Conservation (phyloP, 2,113 vertebrate genomes). For the Trachemys scripta region DNA sequence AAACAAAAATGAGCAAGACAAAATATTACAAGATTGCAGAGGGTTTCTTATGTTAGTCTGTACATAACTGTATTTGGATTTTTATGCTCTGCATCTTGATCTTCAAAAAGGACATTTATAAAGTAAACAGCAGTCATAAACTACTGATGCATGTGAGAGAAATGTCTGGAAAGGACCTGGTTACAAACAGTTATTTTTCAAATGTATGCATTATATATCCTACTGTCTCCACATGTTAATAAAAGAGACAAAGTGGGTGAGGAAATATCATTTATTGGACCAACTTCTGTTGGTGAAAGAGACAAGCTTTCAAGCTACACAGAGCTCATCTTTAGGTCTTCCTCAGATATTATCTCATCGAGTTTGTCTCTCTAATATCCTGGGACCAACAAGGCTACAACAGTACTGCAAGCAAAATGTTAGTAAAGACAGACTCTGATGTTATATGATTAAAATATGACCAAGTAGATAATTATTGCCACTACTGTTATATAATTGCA, state of each 20-base stretch:
- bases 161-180: conserved; percentile 17
- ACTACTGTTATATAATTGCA: too few species aligned
- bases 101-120: background rate
- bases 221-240: conserved; percentile 30
- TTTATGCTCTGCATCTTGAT: background rate
- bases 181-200: conserved; percentile 39
- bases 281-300: background rate
- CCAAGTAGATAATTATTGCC: too few species aligned
- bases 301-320: background rate
- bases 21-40: background rate
- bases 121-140: conserved; percentile 23
- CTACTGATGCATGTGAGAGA: background rate
- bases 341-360: background rate
- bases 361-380: background rate
- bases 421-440: background rate
- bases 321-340: background rate
- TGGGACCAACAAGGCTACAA: background rate
- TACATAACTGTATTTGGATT: background rate
- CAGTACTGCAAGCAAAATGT: background rate
- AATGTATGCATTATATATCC: conserved; percentile 29
- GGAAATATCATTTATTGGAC: background rate
- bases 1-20: conserved; percentile 22
- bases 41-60: background rate
- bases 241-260: background rate
- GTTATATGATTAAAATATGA: too few species aligned